Evolutionary conservation across 2,113 vertebrate species (phyloP), one percentile per base, ranked within the genome.

Genomic region (Microcebus griseorufus): DNA sequence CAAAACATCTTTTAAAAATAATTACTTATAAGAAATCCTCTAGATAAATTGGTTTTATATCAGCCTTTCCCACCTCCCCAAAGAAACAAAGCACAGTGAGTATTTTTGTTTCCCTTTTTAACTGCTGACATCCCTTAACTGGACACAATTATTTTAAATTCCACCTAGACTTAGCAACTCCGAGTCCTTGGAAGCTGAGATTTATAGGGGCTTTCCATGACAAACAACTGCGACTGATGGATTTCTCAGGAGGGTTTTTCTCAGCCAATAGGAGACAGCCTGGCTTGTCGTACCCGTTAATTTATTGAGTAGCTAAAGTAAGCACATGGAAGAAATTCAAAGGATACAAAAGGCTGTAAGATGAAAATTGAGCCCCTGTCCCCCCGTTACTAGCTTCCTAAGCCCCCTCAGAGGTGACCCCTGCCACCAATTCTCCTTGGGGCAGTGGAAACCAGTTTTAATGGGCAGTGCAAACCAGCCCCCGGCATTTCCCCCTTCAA

Each of bases 401-500:
- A 32, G 72, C 10, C 48, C 2, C 17, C 25, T 51, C 45, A 20
- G 32, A 53, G 73, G 82, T 70, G n/a, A 58, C 69, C 48, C 48
- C 34, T 20, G 25, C 39, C 34, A 29, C n/a, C 42, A 29, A 1
- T 64, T 88, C 78, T 88, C 58, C 72, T 16, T 22, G n/a, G 12
- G 51, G 29, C 12, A 79, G 65, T 60, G 25, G 60, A 62, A 62
- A 27, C 75, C 83, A 76, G 60, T 97, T 98, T 98, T 97, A 98
- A 98, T 95, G 97, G 97, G 97, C 94, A 83, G 13, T 70, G 79
- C 78, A 96, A 96, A 93, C 92, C 93, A 96, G 97, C 97, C 93
- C 94, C 96, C 80, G 94, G 97, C 93, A 92, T 95, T 97, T 96
- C 81, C 97, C 93, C 95, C 97, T 97, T 98, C 97, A 98, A 98